phyloP scores from a whole-genome alignment of 2,797 vertebrate species.

The Xerus rutilus region DNA sequence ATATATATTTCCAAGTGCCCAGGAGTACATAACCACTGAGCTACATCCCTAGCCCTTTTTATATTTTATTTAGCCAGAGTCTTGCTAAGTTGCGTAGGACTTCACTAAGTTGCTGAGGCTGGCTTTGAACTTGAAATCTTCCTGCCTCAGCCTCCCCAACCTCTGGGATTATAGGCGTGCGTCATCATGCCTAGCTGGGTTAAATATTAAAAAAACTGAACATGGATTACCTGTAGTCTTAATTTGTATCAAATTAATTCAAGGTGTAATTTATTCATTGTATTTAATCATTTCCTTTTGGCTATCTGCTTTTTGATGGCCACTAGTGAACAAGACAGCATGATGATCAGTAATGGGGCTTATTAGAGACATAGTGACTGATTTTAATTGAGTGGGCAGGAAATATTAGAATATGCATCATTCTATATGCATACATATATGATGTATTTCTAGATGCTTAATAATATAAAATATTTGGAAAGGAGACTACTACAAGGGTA shows the following conservation, averaged over 20 bases:
- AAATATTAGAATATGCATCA: constrained; percentile 23
- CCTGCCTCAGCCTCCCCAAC: no score
- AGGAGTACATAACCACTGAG: no score
- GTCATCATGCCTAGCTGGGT: neutral
- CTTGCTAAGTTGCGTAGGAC: no score
- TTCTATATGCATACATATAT: neutral
- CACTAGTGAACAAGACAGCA: neutral
- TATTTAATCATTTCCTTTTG: neutral
- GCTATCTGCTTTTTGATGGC: neutral
- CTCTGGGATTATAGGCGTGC: no score
- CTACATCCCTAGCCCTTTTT: no score
- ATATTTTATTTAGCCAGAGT: no score
- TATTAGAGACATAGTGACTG: neutral
- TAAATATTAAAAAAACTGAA: constrained; percentile 1
- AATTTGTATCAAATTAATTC: neutral
- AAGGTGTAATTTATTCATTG: neutral
- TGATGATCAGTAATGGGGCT: neutral
- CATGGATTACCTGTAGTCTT: neutral
- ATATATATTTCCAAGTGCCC: no score
- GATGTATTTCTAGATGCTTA: constrained; percentile 26
- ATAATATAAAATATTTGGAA: constrained; percentile 26
- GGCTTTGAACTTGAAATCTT: no score
- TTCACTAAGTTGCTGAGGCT: no score
- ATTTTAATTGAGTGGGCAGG: constrained; percentile 9
- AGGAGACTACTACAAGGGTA: neutral